A percentile compares a stretch with the other conserved stretches of the same genome.
Evolutionary conservation across 1,140 invertebrate genomes (phyloP).

Genomic region (Brachionus sp.): DNA sequence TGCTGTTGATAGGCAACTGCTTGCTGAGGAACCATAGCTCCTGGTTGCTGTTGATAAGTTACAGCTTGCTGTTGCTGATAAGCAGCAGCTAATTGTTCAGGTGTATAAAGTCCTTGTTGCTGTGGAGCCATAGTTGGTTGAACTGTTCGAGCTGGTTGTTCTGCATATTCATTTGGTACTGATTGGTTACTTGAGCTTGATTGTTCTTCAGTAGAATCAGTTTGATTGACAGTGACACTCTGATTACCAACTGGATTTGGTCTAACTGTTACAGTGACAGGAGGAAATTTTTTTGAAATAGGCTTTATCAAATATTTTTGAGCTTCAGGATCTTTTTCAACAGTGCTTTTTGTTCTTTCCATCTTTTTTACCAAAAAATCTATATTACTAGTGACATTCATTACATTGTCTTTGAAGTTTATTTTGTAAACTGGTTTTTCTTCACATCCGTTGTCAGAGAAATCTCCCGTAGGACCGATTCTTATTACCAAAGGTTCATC

Average conservation of each 20-base stretch:
- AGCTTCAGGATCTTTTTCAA: background rate
- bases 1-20: background rate
- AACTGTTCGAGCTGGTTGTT: slow-evolving; percentile 1
- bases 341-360: background rate
- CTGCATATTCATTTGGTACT: background rate
- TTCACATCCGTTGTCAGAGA: background rate
- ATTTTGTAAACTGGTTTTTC: slow-evolving; percentile 21
- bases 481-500: slow-evolving; percentile 12
- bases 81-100: slow-evolving; percentile 26
- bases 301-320: slow-evolving; percentile 26
- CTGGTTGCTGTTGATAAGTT: background rate
- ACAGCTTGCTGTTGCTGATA: background rate
- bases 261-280: slow-evolving; percentile 11
- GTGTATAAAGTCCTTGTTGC: background rate
- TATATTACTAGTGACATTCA: slow-evolving; percentile 30
- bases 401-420: slow-evolving; percentile 16
- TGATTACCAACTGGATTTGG: slow-evolving; percentile 13
- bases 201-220: background rate
- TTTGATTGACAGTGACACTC: background rate
- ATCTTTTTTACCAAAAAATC: slow-evolving; percentile 28
- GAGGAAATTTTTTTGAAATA: background rate
- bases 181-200: background rate
- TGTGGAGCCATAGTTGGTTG: background rate
- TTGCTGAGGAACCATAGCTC: background rate
- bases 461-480: background rate